Conservation (phyloP, 2,113 vertebrate genomes). For the Pandion haliaetus region DNA sequence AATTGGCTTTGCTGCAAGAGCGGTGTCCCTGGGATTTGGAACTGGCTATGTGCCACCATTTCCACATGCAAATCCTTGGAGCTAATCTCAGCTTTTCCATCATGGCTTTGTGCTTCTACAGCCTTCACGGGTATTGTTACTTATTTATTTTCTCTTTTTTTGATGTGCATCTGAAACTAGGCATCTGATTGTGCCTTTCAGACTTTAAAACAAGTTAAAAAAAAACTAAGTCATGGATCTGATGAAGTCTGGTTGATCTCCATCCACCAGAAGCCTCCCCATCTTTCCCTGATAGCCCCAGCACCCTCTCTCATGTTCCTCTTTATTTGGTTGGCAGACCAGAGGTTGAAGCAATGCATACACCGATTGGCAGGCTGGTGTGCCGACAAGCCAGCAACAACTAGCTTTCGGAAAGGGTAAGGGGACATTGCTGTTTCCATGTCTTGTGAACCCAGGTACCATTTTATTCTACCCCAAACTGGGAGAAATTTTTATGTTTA, state of each 20-base stretch:
- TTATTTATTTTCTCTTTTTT: neutral
- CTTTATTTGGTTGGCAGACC: neutral
- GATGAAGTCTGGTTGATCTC: neutral
- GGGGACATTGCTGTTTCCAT: neutral
- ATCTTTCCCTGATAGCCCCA: neutral
- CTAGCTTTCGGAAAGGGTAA: neutral
- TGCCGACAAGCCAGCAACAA: neutral
- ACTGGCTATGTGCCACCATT: neutral
- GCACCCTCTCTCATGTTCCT: neutral
- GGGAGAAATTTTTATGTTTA: neutral
- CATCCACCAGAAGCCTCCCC: neutral
- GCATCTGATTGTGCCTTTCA: neutral
- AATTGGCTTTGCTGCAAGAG: constrained; percentile 10
- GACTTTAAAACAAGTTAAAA: neutral
- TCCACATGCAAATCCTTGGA: constrained; percentile 22
- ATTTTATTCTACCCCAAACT: neutral
- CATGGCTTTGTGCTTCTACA: neutral
- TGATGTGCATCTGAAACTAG: neutral
- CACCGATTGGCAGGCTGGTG: neutral
- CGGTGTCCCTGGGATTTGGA: neutral
- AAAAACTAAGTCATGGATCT: fast-evolving
- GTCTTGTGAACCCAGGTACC: neutral
- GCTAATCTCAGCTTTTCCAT: constrained; percentile 23
- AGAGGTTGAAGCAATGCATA: neutral
- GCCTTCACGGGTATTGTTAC: neutral